phyloP scores from a whole-genome alignment of 2,888 invertebrate species.

The Ceramica pisi region DNA sequence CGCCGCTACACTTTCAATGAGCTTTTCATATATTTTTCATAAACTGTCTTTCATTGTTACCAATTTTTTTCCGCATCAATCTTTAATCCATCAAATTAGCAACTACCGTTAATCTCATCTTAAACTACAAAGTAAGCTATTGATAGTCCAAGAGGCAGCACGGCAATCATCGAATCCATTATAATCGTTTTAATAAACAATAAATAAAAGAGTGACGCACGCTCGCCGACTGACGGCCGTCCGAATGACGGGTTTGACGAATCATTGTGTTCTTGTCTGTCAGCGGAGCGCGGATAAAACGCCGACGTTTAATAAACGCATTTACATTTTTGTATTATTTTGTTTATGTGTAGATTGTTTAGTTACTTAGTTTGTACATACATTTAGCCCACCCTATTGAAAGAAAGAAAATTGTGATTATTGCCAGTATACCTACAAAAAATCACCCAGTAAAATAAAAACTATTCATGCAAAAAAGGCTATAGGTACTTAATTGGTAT shows the following conservation, averaged over 20 bases:
- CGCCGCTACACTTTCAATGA: background rate
- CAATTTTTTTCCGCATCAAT: background rate
- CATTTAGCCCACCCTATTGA: background rate
- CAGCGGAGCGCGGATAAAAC: constrained; percentile 58
- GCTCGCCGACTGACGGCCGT: constrained; percentile 67
- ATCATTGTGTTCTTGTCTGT: constrained; percentile 71
- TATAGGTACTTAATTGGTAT: too few species aligned
- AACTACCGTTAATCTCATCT: constrained; percentile 23
- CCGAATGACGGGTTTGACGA: constrained; percentile 69
- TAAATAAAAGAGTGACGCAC: constrained; percentile 67
- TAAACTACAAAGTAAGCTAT: constrained; percentile 54
- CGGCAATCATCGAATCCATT: constrained; percentile 63
- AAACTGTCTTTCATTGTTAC: background rate
- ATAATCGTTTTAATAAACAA: constrained; percentile 67
- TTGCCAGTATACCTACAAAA: too few species aligned
- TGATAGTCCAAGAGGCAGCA: constrained; percentile 37
- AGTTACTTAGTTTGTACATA: background rate
- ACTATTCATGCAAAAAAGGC: too few species aligned
- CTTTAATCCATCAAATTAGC: constrained; percentile 30
- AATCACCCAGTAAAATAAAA: too few species aligned
- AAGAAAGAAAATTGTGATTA: too few species aligned
- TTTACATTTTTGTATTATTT: constrained; percentile 44
- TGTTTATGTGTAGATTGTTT: constrained; percentile 23
- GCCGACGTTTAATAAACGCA: constrained; percentile 44
- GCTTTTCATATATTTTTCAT: background rate